Evolutionary conservation across 2,888 invertebrate genomes (phyloP).

Genomic region (Schizaphis graminum): DNA sequence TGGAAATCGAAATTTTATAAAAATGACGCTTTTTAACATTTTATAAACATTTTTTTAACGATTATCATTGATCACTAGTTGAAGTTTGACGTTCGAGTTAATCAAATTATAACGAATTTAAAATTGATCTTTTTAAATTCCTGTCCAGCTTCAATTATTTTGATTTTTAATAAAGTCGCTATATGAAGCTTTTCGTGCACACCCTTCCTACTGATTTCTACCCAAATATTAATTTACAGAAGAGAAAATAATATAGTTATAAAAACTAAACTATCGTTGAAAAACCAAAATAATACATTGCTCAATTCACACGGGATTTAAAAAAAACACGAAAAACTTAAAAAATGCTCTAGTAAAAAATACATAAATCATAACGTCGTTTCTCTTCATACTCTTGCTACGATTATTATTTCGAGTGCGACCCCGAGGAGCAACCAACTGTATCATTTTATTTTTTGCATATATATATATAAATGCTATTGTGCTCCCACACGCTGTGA

Average conservation of each 20-base stretch:
- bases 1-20: too few relatives aligned
- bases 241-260: background rate
- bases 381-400: background rate
- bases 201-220: background rate
- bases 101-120: too few relatives aligned
- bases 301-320: background rate
- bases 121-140: too few relatives aligned
- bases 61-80: too few relatives aligned
- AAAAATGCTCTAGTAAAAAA: background rate
- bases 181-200: background rate
- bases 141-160: background rate
- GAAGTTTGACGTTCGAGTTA: too few relatives aligned
- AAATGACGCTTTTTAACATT: too few relatives aligned
- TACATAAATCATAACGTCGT: conserved; percentile 1
- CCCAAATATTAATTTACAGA: background rate
- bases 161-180: background rate
- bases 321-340: background rate
- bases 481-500: background rate
- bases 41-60: too few relatives aligned
- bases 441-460: background rate
- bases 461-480: background rate
- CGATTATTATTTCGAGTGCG: conserved; percentile 8
- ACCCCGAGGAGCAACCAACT: background rate
- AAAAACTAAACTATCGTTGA: background rate
- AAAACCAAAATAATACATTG: background rate